Conservation (phyloP, 2,888 invertebrate species). For the Lysandra coridon region DNA sequence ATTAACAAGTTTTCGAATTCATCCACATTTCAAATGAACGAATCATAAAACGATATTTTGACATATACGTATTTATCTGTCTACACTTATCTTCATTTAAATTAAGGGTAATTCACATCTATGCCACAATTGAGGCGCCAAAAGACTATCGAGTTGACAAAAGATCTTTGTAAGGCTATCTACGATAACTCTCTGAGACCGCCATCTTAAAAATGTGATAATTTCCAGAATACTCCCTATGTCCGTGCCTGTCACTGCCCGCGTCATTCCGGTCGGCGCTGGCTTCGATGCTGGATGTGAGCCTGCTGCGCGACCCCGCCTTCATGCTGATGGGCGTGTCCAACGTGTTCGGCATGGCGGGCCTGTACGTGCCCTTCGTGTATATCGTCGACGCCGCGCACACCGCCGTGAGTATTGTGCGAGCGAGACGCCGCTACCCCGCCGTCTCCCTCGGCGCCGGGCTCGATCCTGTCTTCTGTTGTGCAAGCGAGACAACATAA, state of each 20-base stretch:
- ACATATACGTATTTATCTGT: too few relatives aligned
- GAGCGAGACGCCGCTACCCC: neutral
- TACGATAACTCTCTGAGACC: neutral
- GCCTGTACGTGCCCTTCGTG: conserved; percentile 97
- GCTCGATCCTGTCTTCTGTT: neutral
- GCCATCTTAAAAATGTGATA: neutral
- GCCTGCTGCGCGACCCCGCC: conserved; percentile 91
- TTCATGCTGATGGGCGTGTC: conserved; percentile 96
- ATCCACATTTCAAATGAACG: too few relatives aligned
- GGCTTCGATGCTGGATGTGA: conserved; percentile 94
- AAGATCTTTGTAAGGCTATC: too few relatives aligned
- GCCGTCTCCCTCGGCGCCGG: neutral
- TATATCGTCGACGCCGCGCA: conserved; percentile 93
- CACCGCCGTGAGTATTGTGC: conserved; percentile 79
- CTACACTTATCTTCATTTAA: too few relatives aligned
- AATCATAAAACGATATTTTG: too few relatives aligned
- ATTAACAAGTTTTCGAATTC: too few relatives aligned
- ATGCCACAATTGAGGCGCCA: too few relatives aligned
- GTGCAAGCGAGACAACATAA: neutral
- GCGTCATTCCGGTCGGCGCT: conserved; percentile 91
- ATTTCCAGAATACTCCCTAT: conserved; percentile 85
- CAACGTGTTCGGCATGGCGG: conserved; percentile 98
- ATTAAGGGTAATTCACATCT: too few relatives aligned
- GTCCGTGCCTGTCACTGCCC: conserved; percentile 89
- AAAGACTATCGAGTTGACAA: too few relatives aligned